Evolutionary conservation across 1,140 invertebrate genomes (phyloP).

Genomic region (Drosophila hydei): DNA sequence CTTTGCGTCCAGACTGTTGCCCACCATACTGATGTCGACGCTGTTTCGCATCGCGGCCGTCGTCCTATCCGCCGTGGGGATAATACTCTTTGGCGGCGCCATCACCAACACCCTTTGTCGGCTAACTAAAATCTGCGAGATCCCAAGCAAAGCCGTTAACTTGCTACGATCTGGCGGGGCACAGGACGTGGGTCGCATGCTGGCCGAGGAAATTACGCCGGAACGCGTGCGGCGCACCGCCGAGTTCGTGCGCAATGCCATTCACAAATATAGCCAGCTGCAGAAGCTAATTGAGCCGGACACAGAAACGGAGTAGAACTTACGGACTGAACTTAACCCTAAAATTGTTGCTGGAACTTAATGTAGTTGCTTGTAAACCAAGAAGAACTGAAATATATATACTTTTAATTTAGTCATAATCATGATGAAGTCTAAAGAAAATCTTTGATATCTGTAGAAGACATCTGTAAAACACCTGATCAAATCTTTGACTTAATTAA

Average conservation of each 20-base stretch:
- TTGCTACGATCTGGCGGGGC: constrained; percentile 73
- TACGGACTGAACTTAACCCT: constrained; percentile 5
- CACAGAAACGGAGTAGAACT: not conserved
- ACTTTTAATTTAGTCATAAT: constrained; percentile 47
- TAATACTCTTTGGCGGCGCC: constrained; percentile 86
- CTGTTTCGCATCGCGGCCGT: constrained; percentile 73
- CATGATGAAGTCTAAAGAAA: no score
- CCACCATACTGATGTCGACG: constrained; percentile 65
- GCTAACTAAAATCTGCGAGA: constrained; percentile 87
- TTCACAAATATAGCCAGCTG: constrained; percentile 86
- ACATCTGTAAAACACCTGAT: no score
- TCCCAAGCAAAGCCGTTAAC: constrained; percentile 85
- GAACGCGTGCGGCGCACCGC: constrained; percentile 86
- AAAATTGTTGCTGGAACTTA: constrained; percentile 22
- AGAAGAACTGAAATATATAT: constrained; percentile 43
- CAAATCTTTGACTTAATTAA: no score
- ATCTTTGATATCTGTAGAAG: no score
- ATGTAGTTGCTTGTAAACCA: constrained; percentile 39
- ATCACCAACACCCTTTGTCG: constrained; percentile 87
- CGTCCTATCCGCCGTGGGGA: constrained; percentile 84
- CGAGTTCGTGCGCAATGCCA: constrained; percentile 86
- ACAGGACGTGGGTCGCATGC: constrained; percentile 71
- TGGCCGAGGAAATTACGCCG: constrained; percentile 78
- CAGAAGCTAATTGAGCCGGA: constrained; percentile 52
- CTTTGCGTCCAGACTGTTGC: constrained; percentile 58